A percentile compares a stretch with the other conserved stretches of the same genome.
Evolutionary conservation across 2,797 vertebrate genomes (phyloP).

Genomic region (Bufotes viridis): DNA sequence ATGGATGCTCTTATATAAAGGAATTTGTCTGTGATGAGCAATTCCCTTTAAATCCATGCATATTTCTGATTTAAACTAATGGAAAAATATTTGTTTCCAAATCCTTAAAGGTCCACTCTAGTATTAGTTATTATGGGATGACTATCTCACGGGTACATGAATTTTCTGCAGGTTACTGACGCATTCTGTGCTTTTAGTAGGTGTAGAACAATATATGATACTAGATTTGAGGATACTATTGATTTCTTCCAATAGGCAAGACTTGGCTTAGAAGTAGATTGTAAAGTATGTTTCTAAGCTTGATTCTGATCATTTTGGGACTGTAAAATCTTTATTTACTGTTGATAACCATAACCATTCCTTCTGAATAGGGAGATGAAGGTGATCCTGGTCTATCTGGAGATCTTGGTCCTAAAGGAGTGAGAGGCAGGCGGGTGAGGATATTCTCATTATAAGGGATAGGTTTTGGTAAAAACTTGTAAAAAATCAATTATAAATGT

Average conservation of each 20-base stretch:
- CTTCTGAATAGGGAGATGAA: slow-evolving; percentile 77
- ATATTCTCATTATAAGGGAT: background rate
- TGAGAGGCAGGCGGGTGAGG: slow-evolving; percentile 80
- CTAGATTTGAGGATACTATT: background rate
- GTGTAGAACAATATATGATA: background rate
- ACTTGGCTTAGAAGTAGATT: background rate
- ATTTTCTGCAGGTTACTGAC: background rate
- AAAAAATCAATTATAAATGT: background rate
- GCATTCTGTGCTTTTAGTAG: background rate
- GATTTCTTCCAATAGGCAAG: background rate
- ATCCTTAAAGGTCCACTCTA: background rate
- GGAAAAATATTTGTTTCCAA: background rate
- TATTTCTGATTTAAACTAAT: too few species aligned
- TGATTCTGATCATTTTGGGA: background rate
- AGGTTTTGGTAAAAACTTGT: background rate
- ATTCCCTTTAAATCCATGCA: too few species aligned
- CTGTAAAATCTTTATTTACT: background rate
- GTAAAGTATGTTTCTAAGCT: background rate
- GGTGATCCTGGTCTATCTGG: slow-evolving; percentile 77
- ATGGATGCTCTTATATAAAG: too few species aligned
- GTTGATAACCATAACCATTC: background rate
- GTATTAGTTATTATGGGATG: background rate
- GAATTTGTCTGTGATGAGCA: too few species aligned
- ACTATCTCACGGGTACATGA: background rate
- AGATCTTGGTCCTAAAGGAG: slow-evolving; percentile 80